phyloP scores from a whole-genome alignment of 2,888 invertebrate species.

The Apotomis betuletana region DNA sequence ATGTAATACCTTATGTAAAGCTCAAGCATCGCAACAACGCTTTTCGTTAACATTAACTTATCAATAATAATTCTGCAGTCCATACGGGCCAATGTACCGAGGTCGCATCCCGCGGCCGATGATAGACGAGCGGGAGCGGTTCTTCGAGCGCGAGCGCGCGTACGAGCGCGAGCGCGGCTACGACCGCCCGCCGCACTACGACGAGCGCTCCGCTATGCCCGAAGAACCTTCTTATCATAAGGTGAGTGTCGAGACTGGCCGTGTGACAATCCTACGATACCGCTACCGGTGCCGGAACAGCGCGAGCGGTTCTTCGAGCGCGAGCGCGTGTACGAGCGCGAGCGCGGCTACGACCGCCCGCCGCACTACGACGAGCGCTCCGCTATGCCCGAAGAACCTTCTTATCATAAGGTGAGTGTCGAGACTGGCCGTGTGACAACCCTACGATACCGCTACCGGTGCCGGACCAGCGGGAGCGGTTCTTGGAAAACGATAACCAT shows the following conservation, averaged over 20 bases:
- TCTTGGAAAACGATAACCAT: too few relatives aligned
- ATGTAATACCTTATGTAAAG: too few relatives aligned
- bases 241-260: constrained; percentile 39
- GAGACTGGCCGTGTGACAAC: constrained; percentile 57
- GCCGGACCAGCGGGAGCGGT: too few relatives aligned
- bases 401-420: constrained; percentile 48
- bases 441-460: constrained; percentile 57
- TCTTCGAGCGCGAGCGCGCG: constrained; percentile 51
- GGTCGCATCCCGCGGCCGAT: constrained; percentile 60
- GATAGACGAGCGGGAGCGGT: constrained; percentile 65
- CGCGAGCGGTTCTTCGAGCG: constrained; percentile 56
- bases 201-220: constrained; percentile 62
- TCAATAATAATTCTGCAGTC: constrained; percentile 39
- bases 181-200: constrained; percentile 70
- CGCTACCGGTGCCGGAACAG: constrained; percentile 42
- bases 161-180: constrained; percentile 68
- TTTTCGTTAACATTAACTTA: too few relatives aligned
- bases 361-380: constrained; percentile 71
- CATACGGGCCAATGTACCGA: constrained; percentile 72
- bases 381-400: constrained; percentile 61
- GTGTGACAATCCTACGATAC: constrained; percentile 69
- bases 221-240: constrained; percentile 63
- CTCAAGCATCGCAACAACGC: too few relatives aligned
- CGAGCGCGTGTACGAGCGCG: constrained; percentile 65
- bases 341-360: constrained; percentile 66